A percentile compares a stretch with the other conserved stretches of the same genome.
Conservation (phyloP, 2,797 vertebrate species). For the Erpetoichthys calabaricus region DNA sequence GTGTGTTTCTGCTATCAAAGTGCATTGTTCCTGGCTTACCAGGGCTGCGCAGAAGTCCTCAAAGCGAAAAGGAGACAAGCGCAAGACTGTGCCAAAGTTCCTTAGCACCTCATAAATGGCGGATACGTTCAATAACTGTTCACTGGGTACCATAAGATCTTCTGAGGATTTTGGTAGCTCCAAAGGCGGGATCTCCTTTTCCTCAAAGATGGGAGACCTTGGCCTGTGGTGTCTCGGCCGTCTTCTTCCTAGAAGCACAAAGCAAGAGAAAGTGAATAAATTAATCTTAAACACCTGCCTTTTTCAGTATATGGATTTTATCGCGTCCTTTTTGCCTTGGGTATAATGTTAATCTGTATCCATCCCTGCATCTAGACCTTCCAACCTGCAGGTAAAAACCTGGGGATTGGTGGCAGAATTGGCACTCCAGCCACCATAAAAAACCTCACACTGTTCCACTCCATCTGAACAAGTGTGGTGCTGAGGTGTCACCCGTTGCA, state of each 20-base stretch:
- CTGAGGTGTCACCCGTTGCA: too few species aligned
- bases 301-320: too few species aligned
- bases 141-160: slow-evolving; percentile 78
- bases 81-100: slow-evolving; percentile 85
- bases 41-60: slow-evolving; percentile 90
- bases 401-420: too few species aligned
- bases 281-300: not conserved
- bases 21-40: slow-evolving; percentile 88
- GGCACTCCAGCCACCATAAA: too few species aligned
- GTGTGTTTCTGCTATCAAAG: slow-evolving; percentile 87
- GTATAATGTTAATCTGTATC: too few species aligned
- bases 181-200: slow-evolving; percentile 76
- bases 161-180: slow-evolving; percentile 87
- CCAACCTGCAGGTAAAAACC: too few species aligned
- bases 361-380: too few species aligned
- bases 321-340: too few species aligned
- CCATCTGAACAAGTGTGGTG: too few species aligned
- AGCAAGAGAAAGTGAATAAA: slow-evolving; percentile 14
- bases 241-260: slow-evolving; percentile 58
- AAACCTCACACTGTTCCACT: too few species aligned
- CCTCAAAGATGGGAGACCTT: slow-evolving; percentile 73
- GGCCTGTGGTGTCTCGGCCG: slow-evolving; percentile 61
- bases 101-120: slow-evolving; percentile 89
- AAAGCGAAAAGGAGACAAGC: slow-evolving; percentile 87
- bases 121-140: slow-evolving; percentile 79